Evolutionary conservation across 2,888 invertebrate genomes (phyloP).

Genomic region (Drosophila siamana): DNA sequence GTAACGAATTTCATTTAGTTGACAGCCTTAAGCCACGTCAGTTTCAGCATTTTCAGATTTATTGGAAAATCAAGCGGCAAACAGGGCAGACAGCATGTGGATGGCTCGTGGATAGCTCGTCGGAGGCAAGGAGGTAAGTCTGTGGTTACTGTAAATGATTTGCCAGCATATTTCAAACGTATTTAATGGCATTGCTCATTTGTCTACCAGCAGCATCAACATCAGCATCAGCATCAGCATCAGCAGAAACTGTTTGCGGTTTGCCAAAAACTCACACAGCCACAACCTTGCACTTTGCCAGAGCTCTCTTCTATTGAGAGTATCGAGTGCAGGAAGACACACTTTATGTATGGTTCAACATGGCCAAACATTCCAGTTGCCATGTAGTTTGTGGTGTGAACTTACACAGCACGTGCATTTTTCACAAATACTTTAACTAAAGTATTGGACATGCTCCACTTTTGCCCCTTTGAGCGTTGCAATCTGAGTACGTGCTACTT

Average conservation of each 20-base stretch:
- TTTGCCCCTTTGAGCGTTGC: neutral
- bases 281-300: slow-evolving; percentile 41
- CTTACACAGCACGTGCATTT: slow-evolving; percentile 40
- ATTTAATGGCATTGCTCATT: slow-evolving; percentile 73
- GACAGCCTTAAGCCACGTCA: slow-evolving; percentile 41
- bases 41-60: slow-evolving; percentile 56
- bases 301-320: slow-evolving; percentile 27
- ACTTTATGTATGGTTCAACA: neutral
- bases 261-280: slow-evolving; percentile 24
- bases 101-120: no score
- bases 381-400: slow-evolving; percentile 53
- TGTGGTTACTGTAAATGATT: slow-evolving; percentile 63
- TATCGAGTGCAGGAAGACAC: slow-evolving; percentile 5
- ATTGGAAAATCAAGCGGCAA: slow-evolving; percentile 45
- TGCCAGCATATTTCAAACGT: slow-evolving; percentile 74
- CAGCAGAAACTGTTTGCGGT: slow-evolving; percentile 46
- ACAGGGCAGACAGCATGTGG: neutral
- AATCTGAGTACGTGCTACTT: neutral
- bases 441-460: slow-evolving; percentile 1
- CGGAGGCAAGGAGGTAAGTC: slow-evolving; percentile 4
- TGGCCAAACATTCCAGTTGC: slow-evolving; percentile 35
- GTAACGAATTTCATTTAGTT: slow-evolving; percentile 39
- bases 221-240: slow-evolving; percentile 5
- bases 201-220: slow-evolving; percentile 60
- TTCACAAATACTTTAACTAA: slow-evolving; percentile 16